Percentiles rank a stretch among this genome's conserved stretches.
phyloP scores from a whole-genome alignment of 2,888 invertebrate species.

The Tricholauxania praeusta region DNA sequence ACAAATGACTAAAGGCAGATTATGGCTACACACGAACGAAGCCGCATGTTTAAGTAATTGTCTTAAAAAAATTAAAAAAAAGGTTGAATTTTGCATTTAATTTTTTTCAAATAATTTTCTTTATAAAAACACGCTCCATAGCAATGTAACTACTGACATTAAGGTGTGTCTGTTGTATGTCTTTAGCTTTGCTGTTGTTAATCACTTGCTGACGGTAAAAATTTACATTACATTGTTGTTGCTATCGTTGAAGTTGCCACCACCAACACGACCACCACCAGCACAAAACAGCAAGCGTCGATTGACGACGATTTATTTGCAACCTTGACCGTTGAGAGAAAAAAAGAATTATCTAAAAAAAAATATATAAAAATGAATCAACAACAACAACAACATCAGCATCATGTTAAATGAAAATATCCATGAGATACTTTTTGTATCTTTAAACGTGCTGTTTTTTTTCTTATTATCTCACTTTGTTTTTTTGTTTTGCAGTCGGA shows the following conservation, averaged over 20 bases:
- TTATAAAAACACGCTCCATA: too few species aligned
- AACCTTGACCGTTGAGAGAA: slow-evolving; percentile 28
- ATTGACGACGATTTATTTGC: slow-evolving; percentile 9
- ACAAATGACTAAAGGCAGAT: too few species aligned
- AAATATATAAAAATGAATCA: slow-evolving; percentile 2
- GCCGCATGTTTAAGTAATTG: too few species aligned
- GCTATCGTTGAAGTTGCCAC: not conserved
- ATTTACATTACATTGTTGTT: slow-evolving; percentile 6
- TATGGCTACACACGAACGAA: too few species aligned
- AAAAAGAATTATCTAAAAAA: not conserved
- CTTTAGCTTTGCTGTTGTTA: slow-evolving; percentile 25
- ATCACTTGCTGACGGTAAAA: slow-evolving; percentile 6
- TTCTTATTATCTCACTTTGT: too few species aligned
- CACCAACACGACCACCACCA: too few species aligned
- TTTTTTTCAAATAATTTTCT: too few species aligned
- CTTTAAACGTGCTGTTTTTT: not conserved
- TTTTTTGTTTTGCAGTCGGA: too few species aligned
- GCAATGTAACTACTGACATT: not conserved
- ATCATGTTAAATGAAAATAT: slow-evolving; percentile 3
- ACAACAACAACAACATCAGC: slow-evolving; percentile 4
- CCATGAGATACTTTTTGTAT: slow-evolving; percentile 1
- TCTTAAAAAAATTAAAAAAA: too few species aligned
- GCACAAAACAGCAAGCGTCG: too few species aligned
- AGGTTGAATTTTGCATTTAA: too few species aligned
- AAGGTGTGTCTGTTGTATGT: slow-evolving; percentile 17